Evolutionary conservation across 2,113 vertebrate species (phyloP).

Genomic region (Psophia crepitans): DNA sequence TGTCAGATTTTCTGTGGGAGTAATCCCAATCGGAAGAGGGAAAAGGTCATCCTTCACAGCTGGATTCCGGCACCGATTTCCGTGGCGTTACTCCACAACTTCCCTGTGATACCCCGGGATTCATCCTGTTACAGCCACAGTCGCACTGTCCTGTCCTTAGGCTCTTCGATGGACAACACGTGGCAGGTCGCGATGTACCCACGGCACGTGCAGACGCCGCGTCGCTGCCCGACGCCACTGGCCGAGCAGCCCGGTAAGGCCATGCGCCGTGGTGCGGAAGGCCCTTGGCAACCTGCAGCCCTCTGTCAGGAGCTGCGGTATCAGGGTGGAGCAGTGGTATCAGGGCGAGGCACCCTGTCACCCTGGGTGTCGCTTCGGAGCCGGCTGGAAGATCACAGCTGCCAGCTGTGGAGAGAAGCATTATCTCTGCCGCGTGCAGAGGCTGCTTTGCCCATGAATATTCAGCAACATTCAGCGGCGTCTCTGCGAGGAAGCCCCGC

Average conservation of each 20-base stretch:
- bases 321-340: neutral
- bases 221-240: neutral
- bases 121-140: accelerated
- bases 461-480: neutral
- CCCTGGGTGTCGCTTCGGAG: neutral
- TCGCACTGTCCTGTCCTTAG: accelerated
- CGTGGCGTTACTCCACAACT: accelerated
- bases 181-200: accelerated
- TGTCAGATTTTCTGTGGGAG: neutral
- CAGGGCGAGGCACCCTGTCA: neutral
- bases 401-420: neutral
- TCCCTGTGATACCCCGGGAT: neutral
- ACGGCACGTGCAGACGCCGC: accelerated
- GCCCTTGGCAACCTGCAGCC: neutral
- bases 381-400: neutral
- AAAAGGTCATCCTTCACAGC: neutral
- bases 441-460: neutral
- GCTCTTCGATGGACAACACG: accelerated
- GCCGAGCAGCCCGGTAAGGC: accelerated
- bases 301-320: accelerated
- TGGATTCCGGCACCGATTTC: accelerated
- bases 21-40: accelerated
- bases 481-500: neutral
- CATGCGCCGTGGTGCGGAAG: accelerated
- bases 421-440: neutral